Base-by-base conservation (phyloP, 2,888 invertebrate species). In the Brachyopa scutellaris region DNA sequence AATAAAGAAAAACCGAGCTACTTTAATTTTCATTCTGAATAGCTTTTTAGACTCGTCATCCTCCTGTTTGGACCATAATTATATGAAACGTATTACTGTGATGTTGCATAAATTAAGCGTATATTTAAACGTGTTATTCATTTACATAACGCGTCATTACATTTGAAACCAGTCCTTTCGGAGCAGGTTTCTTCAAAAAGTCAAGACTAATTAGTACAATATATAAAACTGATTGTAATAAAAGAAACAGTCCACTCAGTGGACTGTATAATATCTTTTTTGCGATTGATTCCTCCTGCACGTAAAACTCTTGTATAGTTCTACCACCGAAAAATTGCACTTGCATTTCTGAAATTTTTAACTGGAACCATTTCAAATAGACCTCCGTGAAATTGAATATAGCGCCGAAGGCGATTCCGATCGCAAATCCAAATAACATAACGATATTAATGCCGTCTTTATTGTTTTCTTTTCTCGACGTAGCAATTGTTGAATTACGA, bases 181-280 rank as follows among this genome's bases (percentile, higher is more conserved):
- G 77, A 15, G 82, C 82, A 1, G 82, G 82, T 40, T 47, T 77
- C 15, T 66, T 70, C 2, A 82, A 66, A 40, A 77, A 33, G 15
- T 40, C 40, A 33, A 66, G 26, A 9, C 47, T n/a, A 4, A 51
- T 23, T 5, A 77, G 38, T 1, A 70, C n/a, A 1, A 49, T 4
- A 33, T 40, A 42, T 3, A 72, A 7, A 6, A 66, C 1, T 0
- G 15, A 19, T 8, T 72, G 70, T 0, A 70, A 17, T 1, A 77
- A 2, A 13, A 77, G n/a, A 36, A 59, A 31, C 5, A 82, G n/a
- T 7, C 31, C 70, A 13, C 59, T 40, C 6, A 77, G 1, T 11
- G 77, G 77, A 0, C 45, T 19, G 6, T 40, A 66, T 7, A 72
- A 15, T 0, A 26, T n/a, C 55, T 77, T 82, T 1, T 15, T 82